phyloP scores from a whole-genome alignment of 2,888 invertebrate species.

The Eudemis profundana region DNA sequence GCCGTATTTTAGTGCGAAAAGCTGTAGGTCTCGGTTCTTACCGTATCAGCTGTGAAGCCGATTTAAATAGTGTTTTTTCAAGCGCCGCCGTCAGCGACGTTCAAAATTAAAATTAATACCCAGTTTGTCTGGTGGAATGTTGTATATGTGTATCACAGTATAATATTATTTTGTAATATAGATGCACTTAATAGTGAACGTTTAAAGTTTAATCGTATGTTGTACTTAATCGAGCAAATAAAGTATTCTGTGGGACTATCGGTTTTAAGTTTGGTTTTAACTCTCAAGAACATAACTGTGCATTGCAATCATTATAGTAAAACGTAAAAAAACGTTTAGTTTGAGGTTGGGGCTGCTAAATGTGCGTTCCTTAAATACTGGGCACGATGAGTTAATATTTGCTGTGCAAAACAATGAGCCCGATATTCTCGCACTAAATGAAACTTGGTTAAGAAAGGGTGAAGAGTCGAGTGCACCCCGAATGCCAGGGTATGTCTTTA shows the following conservation, averaged over 20 bases:
- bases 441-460: conserved; percentile 36
- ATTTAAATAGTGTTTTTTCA: conserved; percentile 15
- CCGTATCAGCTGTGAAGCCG: conserved; percentile 13
- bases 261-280: too few relatives aligned
- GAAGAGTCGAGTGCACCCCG: conserved; percentile 35
- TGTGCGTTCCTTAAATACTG: conserved; percentile 49
- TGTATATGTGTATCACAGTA: too few relatives aligned
- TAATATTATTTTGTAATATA: too few relatives aligned
- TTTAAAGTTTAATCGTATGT: too few relatives aligned
- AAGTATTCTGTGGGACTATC: too few relatives aligned
- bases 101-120: background rate
- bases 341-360: conserved; percentile 48
- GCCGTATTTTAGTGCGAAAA: conserved; percentile 37
- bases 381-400: conserved; percentile 47
- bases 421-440: conserved; percentile 43
- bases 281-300: too few relatives aligned
- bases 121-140: too few relatives aligned
- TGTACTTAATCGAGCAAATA: too few relatives aligned
- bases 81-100: background rate
- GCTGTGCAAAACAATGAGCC: conserved; percentile 41
- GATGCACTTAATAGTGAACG: too few relatives aligned
- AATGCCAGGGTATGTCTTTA: conserved; percentile 32
- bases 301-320: background rate
- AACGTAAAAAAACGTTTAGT: conserved; percentile 19
- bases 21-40: conserved; percentile 17